Base-by-base conservation (phyloP, 2,113 vertebrate species). In the Mugil cephalus region DNA sequence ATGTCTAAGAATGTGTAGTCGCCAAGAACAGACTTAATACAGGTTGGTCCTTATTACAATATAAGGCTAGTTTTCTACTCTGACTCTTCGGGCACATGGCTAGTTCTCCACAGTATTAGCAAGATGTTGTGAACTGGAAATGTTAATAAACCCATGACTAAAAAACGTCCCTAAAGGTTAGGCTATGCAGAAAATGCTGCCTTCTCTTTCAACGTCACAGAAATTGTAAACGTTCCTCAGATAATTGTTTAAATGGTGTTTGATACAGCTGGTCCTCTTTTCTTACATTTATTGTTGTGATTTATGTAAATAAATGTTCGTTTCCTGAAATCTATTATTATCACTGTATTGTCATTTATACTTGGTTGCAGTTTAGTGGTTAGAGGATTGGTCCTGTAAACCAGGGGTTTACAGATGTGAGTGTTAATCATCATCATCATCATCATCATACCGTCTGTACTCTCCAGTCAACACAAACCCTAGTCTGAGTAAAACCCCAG, bases 271-370 rank as follows among this genome's bases (percentile, higher is more conserved):
- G 17, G 19, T 74, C 19, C 67, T 69, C 60, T 40, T 87, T 83
- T 87, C 42, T 86, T 64, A 82, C 34, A 56, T 15, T 67, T 83
- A 36, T 53, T 60, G 43, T 72, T 53, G 42, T 68, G 70, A 77
- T 66, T 79, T 84, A 67, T 86, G 61, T 69, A 47, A 88, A 87
- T 88, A 87, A 91, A 91, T 15, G n/a, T 2, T 48, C 1, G 43
- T 80, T 80, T 80, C 50, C 60, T 77, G 46, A 69, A 73, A 46
- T 46, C 6, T 74, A 1, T 15, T 10, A 13, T 30, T 10, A 14
- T 17, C 63, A 2, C n/a, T 2, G 10, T 50, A 50, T 30, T 30
- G 24, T 30, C 24, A 30, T 30, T 30, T 30, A 2, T 30, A 30
- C 24, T 5, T 30, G 24, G 24, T 5, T 30, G 5, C 5, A 30